Evolutionary conservation across 2,888 invertebrate genomes (phyloP), one percentile per base, ranked within the genome.

Genomic region (Tinea pellionella): DNA sequence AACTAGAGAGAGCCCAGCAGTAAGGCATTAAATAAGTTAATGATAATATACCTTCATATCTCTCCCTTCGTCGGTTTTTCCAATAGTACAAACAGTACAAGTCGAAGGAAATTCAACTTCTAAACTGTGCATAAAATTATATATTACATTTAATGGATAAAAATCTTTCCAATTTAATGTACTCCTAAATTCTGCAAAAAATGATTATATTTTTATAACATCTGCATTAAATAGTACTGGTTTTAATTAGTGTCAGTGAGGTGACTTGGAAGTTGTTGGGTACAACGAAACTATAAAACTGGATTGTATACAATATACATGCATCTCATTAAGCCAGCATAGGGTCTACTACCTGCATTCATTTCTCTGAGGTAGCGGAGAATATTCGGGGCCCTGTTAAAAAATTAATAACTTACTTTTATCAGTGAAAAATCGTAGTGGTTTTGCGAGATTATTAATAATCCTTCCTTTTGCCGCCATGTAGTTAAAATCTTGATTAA

Each of bases 81-180:
- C 96, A 64, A 96, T 94, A 6, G 89, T 89, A 69, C 90, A 88
- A 0, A 94, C 90, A 0, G 91, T 90, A 64, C 94, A 94, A 7
- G 92, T 85, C 16, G 92, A 89, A 0, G 95, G 94, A 77, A 91
- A 94, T 0, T 91, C 89, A 61, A 89, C 87, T 61, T 92, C 92
- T 67, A 96, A 79, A 65, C 90, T 91, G 66, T 93, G 92, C 67
- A 96, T 73, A 69, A 92, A 96, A 19, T 89, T 90, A 66, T 93
- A 88, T 61, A 95, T 91, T 64, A 92, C 91, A 0, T 84, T 78
- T 19, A 94, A 73, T 0, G 92, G 90, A 72, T 95, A 93, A 71
- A 93, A 96, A 59, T 93, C 90, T 65, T 89, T 89, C 94, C 95
- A 96, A 63, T 94, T 93, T 78, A 95, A 24, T n/a, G 6, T 15